Conservation (phyloP, 2,797 vertebrate genomes). For the Chelonia mydas region DNA sequence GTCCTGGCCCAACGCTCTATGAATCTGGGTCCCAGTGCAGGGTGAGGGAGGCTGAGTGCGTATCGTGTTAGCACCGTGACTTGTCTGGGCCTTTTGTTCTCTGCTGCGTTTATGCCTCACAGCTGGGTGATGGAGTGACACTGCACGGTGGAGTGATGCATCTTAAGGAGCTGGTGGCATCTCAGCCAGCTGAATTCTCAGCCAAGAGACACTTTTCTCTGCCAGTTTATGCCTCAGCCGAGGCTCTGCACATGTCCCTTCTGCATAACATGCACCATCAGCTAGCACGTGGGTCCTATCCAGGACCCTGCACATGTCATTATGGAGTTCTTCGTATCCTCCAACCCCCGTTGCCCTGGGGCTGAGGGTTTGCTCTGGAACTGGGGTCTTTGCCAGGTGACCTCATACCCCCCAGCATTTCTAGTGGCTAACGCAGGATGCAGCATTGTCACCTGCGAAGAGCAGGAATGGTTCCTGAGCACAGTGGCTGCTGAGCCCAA, state of each 20-base stretch:
- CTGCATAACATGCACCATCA: neutral
- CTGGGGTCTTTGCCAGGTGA: neutral
- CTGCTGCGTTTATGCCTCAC: neutral
- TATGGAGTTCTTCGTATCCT: too few species aligned
- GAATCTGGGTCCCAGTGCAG: neutral
- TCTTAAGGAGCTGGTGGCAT: neutral
- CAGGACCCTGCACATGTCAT: too few species aligned
- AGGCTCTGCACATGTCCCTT: accelerated
- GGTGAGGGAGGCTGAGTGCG: too few species aligned
- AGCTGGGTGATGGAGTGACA: accelerated
- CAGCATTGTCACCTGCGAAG: too few species aligned
- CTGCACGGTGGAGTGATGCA: accelerated
- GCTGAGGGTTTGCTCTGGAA: accelerated
- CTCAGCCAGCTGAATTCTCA: neutral
- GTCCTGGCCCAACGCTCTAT: too few species aligned
- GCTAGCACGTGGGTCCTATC: neutral
- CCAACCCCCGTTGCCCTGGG: accelerated
- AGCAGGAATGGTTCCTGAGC: too few species aligned
- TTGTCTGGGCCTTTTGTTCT: neutral
- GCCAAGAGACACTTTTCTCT: accelerated
- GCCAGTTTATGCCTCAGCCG: neutral
- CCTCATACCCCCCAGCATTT: too few species aligned
- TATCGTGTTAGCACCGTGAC: too few species aligned
- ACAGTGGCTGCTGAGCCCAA: too few species aligned
- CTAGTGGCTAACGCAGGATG: too few species aligned